Evolutionary conservation across 2,113 vertebrate species (phyloP).

Genomic region (Calyptomena viridis): DNA sequence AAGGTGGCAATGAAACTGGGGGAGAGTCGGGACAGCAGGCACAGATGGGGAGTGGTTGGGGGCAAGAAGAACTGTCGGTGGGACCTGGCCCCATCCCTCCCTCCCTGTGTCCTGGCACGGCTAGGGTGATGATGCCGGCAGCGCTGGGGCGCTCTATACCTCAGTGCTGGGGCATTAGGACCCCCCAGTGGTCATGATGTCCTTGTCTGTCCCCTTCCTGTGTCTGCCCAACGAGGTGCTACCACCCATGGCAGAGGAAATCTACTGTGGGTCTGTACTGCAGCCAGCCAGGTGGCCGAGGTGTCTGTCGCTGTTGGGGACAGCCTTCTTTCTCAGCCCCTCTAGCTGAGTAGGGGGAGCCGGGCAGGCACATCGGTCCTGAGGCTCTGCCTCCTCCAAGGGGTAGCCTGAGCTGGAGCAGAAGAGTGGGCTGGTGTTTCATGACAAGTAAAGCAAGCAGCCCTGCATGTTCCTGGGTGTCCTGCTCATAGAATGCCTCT

Average conservation of each 20-base stretch:
- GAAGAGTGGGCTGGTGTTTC: background rate
- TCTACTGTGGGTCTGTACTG: rapidly evolving
- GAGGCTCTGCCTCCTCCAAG: background rate
- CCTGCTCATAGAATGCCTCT: background rate
- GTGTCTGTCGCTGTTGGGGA: background rate
- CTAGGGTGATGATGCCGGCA: rapidly evolving
- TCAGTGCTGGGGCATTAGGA: background rate
- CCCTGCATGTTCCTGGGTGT: rapidly evolving
- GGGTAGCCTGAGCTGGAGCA: background rate
- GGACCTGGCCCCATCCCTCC: background rate
- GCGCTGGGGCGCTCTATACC: background rate
- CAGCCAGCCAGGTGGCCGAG: background rate
- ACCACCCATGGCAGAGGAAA: background rate
- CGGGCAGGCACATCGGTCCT: background rate
- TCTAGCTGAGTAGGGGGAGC: background rate
- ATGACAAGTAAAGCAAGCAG: rapidly evolving
- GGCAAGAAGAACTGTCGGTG: background rate
- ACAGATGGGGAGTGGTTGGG: rapidly evolving
- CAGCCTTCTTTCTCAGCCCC: background rate
- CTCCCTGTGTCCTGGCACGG: rapidly evolving
- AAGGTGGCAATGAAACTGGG: background rate
- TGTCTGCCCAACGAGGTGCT: background rate
- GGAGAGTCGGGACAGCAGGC: background rate
- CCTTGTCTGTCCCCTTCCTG: background rate
- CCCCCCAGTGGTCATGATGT: background rate